Conservation (phyloP, 2,797 vertebrate genomes). For the Rhodeus uyekii region DNA sequence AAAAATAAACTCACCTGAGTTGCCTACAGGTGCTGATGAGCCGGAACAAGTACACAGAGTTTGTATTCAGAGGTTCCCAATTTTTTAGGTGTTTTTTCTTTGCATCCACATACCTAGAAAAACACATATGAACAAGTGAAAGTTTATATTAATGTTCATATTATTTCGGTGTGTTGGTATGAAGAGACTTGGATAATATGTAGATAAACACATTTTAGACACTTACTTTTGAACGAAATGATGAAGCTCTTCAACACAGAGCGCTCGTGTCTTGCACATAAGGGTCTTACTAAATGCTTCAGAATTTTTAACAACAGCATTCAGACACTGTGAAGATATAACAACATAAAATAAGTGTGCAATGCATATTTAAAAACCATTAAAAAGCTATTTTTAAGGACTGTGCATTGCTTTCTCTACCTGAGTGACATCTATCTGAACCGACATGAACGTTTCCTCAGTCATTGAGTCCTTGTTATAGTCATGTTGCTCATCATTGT, state of each 20-base stretch:
- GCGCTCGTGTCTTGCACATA: neutral
- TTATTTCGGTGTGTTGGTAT: neutral
- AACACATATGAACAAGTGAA: constrained; percentile 9
- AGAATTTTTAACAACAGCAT: constrained; percentile 19
- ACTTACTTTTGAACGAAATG: constrained; percentile 62
- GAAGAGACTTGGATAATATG: neutral
- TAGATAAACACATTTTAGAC: neutral
- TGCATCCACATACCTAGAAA: constrained; percentile 58
- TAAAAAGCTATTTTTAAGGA: neutral
- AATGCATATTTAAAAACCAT: neutral
- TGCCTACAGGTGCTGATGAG: constrained; percentile 63
- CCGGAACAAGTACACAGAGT: constrained; percentile 57
- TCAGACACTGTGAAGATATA: constrained; percentile 59
- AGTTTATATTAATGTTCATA: neutral
- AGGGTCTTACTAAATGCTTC: constrained; percentile 42
- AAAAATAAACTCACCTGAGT: constrained; percentile 63
- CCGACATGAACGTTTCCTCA: constrained; percentile 61
- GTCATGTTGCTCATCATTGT: neutral
- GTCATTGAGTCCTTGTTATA: neutral
- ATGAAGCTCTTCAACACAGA: constrained; percentile 66
- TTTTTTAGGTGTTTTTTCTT: constrained; percentile 47
- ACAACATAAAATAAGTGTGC: neutral
- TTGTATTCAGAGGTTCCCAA: neutral
- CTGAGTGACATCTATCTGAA: constrained; percentile 69
- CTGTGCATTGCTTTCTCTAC: constrained; percentile 53